These are phyloP conservation scores for Drosophila micromelanica DNA, from an alignment of 1,140 invertebrate genomes.

Conservation along the genomic window DNA sequence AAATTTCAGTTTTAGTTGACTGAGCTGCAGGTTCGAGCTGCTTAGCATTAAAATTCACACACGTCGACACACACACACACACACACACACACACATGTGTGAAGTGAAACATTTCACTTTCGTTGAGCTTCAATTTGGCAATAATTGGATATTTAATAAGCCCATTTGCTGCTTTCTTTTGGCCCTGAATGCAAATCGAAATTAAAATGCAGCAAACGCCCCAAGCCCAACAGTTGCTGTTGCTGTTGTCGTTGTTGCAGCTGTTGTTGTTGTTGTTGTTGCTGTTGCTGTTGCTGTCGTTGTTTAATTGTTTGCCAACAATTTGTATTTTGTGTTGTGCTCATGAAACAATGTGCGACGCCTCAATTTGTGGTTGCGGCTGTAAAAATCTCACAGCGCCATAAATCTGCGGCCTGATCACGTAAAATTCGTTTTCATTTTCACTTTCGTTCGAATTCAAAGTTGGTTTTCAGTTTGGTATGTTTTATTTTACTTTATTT, in stretches of 20 bases:
- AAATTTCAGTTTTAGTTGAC: not conserved
- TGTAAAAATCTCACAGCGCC: constrained; percentile 28
- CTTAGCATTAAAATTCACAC: constrained; percentile 50
- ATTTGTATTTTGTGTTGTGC: constrained; percentile 28
- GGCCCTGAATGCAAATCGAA: constrained; percentile 76
- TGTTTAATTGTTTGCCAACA: constrained; percentile 53
- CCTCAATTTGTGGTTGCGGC: constrained; percentile 15
- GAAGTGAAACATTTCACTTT: constrained; percentile 69
- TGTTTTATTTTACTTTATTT: not conserved
- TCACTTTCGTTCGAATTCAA: constrained; percentile 61
- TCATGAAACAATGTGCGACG: constrained; percentile 50
- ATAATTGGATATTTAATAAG: constrained; percentile 80
- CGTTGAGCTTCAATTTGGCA: constrained; percentile 74
- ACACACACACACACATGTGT: not conserved
- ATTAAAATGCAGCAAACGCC: constrained; percentile 74
- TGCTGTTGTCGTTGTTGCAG: not conserved
- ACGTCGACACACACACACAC: constrained; percentile 31
- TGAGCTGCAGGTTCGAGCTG: not conserved
- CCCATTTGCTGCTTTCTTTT: constrained; percentile 74
- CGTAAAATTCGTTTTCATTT: constrained; percentile 62
- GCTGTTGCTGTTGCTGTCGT: constrained; percentile 18
- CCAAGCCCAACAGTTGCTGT: constrained; percentile 12
- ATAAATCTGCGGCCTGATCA: constrained; percentile 61
- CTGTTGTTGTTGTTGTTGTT: not conserved
- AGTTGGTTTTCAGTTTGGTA: constrained; percentile 26